Base-by-base conservation (phyloP, 2,888 invertebrate genomes). In the Tupiocoris notatus region DNA sequence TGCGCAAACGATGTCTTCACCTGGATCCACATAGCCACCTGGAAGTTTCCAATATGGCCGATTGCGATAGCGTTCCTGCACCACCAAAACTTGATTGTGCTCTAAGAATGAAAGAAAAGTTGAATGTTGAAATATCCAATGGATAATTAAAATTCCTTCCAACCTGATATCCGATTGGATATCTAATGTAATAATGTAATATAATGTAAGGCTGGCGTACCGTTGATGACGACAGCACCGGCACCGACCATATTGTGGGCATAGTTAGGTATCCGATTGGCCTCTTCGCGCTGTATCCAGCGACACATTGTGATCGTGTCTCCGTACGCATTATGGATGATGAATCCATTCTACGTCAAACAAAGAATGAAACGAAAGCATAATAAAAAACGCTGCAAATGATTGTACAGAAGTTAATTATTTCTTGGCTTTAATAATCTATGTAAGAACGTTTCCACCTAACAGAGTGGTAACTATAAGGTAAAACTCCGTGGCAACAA, bases 1-100 rank as follows among this genome's bases (percentile, higher is more conserved):
- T 16, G 95, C 94, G 81, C 91, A 90, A 77, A 89, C 87, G 59
- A 97, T 86, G 82, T 94, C 89, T 86, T 97, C 96, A 75, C 93
- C 90, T 85, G 91, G 91, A 83, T 96, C 93, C 18, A 94, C 93
- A 85, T 92, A 93, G 68, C 96, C 96, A 71, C 97, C 96, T 17
- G 97, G 96, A 6, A 96, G 85, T 85, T 96, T 96, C 95, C 95
- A 96, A 82, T 89, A 88, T 1, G 88, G 85, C 63, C 83, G 82
- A 18, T 86, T 83, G 77, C 86, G 84, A 82, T 88, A 88, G 82
- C 89, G 89, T 83, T 97, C 96, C 80, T 89, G 88, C 0, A 97
- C 92, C 20, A 93, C 92, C 70, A 97, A 86, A 73, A 97, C 85
- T 85, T 95, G 75, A 23, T 77, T 77, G 3, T 75, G 54, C 9